Evolutionary conservation across 2,888 invertebrate species (phyloP).

Genomic region (Sicus ferrugineus): DNA sequence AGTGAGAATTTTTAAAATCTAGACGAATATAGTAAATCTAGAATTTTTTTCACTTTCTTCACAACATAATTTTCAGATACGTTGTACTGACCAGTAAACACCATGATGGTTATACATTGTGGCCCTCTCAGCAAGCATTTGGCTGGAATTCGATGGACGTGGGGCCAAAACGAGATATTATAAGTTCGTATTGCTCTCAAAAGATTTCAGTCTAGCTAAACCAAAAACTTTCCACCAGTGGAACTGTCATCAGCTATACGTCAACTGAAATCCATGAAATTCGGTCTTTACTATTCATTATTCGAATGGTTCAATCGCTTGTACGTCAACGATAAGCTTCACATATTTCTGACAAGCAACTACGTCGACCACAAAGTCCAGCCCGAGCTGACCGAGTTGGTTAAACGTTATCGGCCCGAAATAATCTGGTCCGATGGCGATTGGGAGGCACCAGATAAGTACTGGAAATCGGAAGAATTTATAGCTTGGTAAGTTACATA

Average conservation of each 20-base stretch:
- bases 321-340: constrained; percentile 74
- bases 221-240: constrained; percentile 58
- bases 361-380: constrained; percentile 78
- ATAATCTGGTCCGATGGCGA: constrained; percentile 95
- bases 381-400: constrained; percentile 82
- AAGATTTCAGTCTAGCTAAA: neutral
- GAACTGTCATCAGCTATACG: constrained; percentile 77
- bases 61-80: constrained; percentile 67
- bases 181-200: too few relatives aligned
- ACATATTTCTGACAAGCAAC: constrained; percentile 70
- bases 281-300: constrained; percentile 86
- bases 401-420: constrained; percentile 75
- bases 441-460: constrained; percentile 84
- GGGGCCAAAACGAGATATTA: constrained; percentile 81
- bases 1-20: constrained; percentile 65
- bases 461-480: constrained; percentile 86
- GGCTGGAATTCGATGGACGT: constrained; percentile 85
- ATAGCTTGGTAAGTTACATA: constrained; percentile 73
- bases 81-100: constrained; percentile 87
- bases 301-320: constrained; percentile 90
- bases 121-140: constrained; percentile 83
- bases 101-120: constrained; percentile 85
- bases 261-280: constrained; percentile 70
- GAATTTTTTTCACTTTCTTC: neutral
- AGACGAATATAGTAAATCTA: neutral